Evolutionary conservation across 2,888 invertebrate genomes (phyloP).

Genomic region (Eutolmus rufibarbis): DNA sequence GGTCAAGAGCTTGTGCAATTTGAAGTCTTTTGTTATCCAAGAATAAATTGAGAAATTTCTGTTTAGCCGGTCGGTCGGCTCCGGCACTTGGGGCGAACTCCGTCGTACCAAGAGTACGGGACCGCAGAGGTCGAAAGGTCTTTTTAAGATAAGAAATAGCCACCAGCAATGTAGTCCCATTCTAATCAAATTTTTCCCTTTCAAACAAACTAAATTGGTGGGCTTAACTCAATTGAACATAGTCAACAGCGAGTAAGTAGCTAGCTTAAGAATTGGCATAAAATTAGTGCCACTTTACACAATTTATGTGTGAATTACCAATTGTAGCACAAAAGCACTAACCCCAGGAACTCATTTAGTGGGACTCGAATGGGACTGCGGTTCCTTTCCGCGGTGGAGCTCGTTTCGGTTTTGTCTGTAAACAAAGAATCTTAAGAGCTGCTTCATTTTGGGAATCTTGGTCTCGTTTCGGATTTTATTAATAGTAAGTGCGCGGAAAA

Average conservation of each 20-base stretch:
- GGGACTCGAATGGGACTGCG: background rate
- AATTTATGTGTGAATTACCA: slow-evolving; percentile 46
- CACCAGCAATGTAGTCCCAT: background rate
- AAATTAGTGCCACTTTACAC: slow-evolving; percentile 44
- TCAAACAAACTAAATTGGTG: background rate
- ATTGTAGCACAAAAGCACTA: slow-evolving; percentile 20
- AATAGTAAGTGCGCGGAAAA: background rate
- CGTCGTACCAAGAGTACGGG: background rate
- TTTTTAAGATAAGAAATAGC: background rate
- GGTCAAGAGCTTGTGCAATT: slow-evolving; percentile 9
- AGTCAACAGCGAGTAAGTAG: background rate
- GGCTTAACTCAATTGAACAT: slow-evolving; percentile 1
- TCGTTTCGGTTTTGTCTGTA: background rate
- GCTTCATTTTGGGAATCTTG: background rate
- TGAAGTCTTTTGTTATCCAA: slow-evolving; percentile 17
- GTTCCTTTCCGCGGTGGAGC: background rate
- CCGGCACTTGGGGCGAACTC: background rate
- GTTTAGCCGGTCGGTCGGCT: background rate
- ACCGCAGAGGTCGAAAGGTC: background rate
- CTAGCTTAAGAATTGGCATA: slow-evolving; percentile 37
- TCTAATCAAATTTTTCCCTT: background rate
- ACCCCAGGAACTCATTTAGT: background rate
- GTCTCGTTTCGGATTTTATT: background rate
- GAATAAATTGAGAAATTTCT: background rate
- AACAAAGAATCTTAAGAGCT: background rate